Conservation (phyloP, 2,113 vertebrate genomes). For the Gobiocypris rarus region DNA sequence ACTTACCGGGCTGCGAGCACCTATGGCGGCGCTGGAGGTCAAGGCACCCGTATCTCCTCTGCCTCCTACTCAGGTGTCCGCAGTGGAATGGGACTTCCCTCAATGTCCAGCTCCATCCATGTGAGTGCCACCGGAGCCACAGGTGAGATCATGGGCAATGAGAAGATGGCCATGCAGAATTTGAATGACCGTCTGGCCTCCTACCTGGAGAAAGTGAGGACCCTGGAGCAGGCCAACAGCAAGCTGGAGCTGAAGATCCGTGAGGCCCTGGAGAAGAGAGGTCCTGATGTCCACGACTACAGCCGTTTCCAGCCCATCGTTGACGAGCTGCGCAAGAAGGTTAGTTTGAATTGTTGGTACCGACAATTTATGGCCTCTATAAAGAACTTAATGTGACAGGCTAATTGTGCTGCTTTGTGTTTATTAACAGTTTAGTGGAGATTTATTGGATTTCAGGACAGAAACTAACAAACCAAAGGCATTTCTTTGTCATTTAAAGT, state of each 20-base stretch:
- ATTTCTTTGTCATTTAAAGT: neutral
- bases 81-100: constrained; percentile 59
- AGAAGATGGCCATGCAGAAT: constrained; percentile 83
- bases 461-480: neutral
- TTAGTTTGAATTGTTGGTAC: constrained; percentile 59
- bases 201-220: constrained; percentile 80
- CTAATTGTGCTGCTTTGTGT: neutral
- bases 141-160: constrained; percentile 77
- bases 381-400: neutral
- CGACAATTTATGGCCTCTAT: neutral
- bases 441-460: constrained; percentile 12
- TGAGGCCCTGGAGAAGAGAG: constrained; percentile 78
- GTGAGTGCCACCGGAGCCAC: constrained; percentile 63
- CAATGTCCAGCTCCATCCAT: constrained; percentile 66
- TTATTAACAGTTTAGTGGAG: constrained; percentile 16
- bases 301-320: constrained; percentile 78
- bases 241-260: constrained; percentile 80
- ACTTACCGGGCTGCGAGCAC: constrained; percentile 66
- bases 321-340: constrained; percentile 79
- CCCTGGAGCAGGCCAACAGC: constrained; percentile 79
- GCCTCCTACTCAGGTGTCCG: constrained; percentile 60
- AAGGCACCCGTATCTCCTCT: constrained; percentile 71
- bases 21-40: constrained; percentile 71
- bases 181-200: constrained; percentile 79
- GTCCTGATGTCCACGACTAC: constrained; percentile 78